Conservation (phyloP, 2,797 vertebrate genomes). For the Chaunax sp. region DNA sequence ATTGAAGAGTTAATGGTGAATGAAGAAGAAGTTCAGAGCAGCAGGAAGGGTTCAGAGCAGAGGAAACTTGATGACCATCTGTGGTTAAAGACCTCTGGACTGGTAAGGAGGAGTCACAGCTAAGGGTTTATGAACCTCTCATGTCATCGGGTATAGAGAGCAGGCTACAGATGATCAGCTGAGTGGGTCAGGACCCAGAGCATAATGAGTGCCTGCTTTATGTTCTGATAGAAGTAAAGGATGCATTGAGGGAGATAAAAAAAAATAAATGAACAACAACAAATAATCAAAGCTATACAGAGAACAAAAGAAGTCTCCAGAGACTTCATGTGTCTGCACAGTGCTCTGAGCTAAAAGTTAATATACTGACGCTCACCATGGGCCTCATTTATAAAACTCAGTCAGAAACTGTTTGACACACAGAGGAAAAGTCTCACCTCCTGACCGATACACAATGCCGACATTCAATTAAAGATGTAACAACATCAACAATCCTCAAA, state of each 20-base stretch:
- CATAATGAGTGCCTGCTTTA: not conserved
- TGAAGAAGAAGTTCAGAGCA: constrained; percentile 19
- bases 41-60: constrained; percentile 4
- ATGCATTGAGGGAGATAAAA: not conserved
- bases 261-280: no score
- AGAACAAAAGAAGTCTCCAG: not conserved
- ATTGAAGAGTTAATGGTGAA: constrained; percentile 48
- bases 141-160: not conserved
- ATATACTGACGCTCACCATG: not conserved
- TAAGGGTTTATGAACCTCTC: not conserved
- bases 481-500: no score
- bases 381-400: no score
- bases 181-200: no score
- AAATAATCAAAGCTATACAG: not conserved
- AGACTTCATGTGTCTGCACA: no score
- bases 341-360: not conserved
- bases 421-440: no score
- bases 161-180: not conserved
- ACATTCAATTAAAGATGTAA: no score
- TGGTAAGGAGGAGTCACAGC: not conserved
- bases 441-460: no score
- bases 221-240: not conserved
- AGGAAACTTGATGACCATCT: not conserved
- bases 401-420: no score
- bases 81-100: constrained; percentile 11